Evolutionary conservation across 2,113 vertebrate species (phyloP), one percentile per base, ranked within the genome.

Genomic region (Willisornis vidua): DNA sequence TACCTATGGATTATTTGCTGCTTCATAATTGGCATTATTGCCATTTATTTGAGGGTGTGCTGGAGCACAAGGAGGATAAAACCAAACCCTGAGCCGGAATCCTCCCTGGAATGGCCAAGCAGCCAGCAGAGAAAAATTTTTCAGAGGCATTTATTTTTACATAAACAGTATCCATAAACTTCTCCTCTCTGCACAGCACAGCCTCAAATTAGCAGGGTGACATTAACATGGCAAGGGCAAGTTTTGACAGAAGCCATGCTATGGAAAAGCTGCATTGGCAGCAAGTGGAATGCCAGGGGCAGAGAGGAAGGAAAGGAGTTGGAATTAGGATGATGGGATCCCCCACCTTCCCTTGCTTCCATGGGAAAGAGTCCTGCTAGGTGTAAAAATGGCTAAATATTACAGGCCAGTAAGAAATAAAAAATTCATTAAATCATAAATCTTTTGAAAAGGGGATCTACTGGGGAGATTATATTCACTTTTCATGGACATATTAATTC

Each of bases 371-470:
- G 19, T 28, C 59, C 59, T 83, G 46, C 49, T 90, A 95, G 87
- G 94, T 96, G 93, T 94, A 83, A 96, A 96, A 96, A 37, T 16
- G 5, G 41, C 91, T 52, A 48, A 91, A 89, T 33, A 65, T 48
- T 62, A 85, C 75, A 57, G 3, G 17, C 63, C 0, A 2, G 78
- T 71, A 92, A 84, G 82, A 85, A 90, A 91, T 85, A 87, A 92
- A 96, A 95, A 95, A 77, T 16, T 75, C 75, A 94, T 94, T 93
- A 90, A 91, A 95, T 67, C 79, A 20, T 97, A 95, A 95, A 97
- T 97, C 92, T 90, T 90, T 37, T 37, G 41, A 92, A 96, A 95
- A 92, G 72, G 55, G 48, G 75, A 92, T 91, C 94, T 94, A 48
- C 68, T 71, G 89, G 87, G 84, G 77, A 90, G 72, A 95, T 95